phyloP scores from a whole-genome alignment of 2,888 invertebrate species.

The Quadroppia sp. region DNA sequence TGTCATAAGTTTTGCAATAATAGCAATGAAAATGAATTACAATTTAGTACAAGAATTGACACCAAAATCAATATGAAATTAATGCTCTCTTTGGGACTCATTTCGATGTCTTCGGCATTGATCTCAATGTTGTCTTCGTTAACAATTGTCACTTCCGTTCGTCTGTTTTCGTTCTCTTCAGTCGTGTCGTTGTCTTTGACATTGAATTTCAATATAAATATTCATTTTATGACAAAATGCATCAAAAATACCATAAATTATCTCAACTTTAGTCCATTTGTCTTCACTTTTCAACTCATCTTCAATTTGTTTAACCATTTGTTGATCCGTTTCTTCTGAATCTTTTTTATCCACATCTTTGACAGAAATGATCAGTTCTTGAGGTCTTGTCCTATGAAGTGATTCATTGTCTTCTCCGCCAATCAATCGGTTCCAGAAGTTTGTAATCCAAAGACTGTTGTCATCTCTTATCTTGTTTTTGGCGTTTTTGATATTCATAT shows the following conservation, averaged over 20 bases:
- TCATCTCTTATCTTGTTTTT: no score
- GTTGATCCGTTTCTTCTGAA: neutral
- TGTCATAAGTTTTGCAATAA: neutral
- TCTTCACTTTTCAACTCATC: neutral
- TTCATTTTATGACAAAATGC: neutral
- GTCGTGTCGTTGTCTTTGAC: neutral
- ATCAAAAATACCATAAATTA: neutral
- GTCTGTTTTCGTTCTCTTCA: neutral
- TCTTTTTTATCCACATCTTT: slow-evolving; percentile 1
- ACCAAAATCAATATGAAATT: neutral
- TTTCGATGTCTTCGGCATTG: slow-evolving; percentile 13
- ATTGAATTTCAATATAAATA: no score
- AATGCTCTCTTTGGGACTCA: neutral
- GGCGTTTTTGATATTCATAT: neutral
- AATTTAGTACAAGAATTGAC: neutral
- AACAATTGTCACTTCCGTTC: slow-evolving; percentile 4
- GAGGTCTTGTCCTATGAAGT: no score
- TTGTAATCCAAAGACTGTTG: no score
- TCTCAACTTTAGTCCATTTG: neutral
- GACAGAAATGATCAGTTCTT: neutral
- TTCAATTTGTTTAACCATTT: neutral
- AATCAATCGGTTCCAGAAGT: no score
- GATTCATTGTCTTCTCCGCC: no score
- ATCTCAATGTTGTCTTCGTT: slow-evolving; percentile 21
- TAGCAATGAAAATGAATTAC: neutral